Conservation (phyloP, 1,140 invertebrate genomes). For the Lamellibrachia luymesi region DNA sequence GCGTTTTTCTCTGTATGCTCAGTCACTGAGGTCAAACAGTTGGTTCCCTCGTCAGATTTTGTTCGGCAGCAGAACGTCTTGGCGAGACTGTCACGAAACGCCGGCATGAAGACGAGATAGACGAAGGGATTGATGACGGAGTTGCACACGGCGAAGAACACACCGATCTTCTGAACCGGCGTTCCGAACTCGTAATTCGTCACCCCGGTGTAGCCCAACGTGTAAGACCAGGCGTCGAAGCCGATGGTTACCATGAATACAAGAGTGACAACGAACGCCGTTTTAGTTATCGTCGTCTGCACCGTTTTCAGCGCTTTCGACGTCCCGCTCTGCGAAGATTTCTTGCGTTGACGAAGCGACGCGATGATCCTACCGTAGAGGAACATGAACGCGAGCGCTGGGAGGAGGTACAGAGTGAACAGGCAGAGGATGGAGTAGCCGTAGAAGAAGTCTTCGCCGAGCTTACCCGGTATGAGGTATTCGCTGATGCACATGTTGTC, state of each 20-base stretch:
- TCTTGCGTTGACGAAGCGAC: neutral
- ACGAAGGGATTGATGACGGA: slow-evolving; percentile 19
- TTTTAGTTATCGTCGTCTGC: slow-evolving; percentile 15
- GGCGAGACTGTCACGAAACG: neutral
- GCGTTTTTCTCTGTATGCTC: neutral
- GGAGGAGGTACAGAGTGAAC: slow-evolving; percentile 12
- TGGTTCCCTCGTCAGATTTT: neutral
- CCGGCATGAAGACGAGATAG: slow-evolving; percentile 14
- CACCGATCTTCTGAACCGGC: slow-evolving; percentile 19
- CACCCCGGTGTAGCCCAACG: slow-evolving; percentile 13
- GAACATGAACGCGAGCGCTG: slow-evolving; percentile 2
- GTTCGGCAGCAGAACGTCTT: slow-evolving; percentile 15
- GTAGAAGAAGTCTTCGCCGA: slow-evolving; percentile 14
- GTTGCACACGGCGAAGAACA: slow-evolving; percentile 18
- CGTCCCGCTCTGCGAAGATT: neutral
- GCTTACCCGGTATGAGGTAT: neutral
- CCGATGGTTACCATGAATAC: slow-evolving; percentile 18
- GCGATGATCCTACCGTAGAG: neutral
- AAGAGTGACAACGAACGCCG: slow-evolving; percentile 17
- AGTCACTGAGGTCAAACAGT: neutral
- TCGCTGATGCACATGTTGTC: neutral
- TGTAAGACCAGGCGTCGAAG: slow-evolving; percentile 11
- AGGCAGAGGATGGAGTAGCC: slow-evolving; percentile 9
- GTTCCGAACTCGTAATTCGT: slow-evolving; percentile 1
- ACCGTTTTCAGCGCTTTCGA: slow-evolving; percentile 11